Conservation (phyloP, 1,140 invertebrate species). For the Procambarus virginalis region DNA sequence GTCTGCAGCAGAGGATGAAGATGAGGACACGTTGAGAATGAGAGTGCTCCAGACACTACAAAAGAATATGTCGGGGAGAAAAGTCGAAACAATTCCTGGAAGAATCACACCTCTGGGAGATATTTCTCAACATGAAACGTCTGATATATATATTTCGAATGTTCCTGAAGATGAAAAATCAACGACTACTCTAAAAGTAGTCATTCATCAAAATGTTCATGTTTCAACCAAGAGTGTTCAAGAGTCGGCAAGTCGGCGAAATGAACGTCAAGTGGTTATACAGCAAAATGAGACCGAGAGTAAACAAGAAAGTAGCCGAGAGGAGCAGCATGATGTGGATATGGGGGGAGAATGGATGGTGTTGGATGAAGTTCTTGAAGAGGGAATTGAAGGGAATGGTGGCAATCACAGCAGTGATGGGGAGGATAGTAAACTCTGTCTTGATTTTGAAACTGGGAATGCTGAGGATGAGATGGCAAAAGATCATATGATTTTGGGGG, state of each 20-base stretch:
- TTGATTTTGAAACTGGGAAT: not conserved
- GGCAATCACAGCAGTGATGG: not conserved
- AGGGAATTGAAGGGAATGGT: constrained; percentile 18
- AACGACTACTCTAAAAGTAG: not conserved
- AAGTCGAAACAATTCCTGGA: too few relatives aligned
- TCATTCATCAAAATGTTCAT: not conserved
- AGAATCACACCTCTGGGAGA: not conserved
- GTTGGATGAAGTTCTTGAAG: constrained; percentile 41
- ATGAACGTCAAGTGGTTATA: not conserved
- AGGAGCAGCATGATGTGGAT: not conserved
- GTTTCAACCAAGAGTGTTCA: not conserved
- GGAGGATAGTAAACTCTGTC: not conserved
- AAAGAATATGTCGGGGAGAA: constrained; percentile 20
- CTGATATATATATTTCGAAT: not conserved
- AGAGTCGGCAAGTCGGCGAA: not conserved
- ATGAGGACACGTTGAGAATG: constrained; percentile 45
- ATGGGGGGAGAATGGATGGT: constrained; percentile 50
- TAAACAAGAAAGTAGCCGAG: not conserved
- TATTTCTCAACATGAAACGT: not conserved
- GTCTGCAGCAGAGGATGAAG: constrained; percentile 41
- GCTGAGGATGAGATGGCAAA: not conserved
- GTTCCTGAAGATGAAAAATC: not conserved
- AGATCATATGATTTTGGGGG: not conserved
- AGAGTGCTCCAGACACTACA: constrained; percentile 35
- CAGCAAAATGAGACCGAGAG: not conserved